Base-by-base conservation (phyloP, 2,888 invertebrate genomes). In the Cecidostiba fungosa region DNA sequence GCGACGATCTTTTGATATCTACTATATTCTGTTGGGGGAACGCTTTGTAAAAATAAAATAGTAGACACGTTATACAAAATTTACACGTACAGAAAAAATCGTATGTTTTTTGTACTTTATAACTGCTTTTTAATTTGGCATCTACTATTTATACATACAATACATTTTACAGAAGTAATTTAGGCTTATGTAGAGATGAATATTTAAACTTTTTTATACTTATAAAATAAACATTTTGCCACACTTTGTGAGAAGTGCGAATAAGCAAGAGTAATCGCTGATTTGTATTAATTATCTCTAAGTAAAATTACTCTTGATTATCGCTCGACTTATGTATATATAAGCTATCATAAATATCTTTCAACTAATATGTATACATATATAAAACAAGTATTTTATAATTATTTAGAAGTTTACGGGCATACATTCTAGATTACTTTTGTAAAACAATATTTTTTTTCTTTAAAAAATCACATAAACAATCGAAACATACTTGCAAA, bases 151-250 rank as follows among this genome's bases (percentile, higher is more conserved):
- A 86, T 86, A 86, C 86, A 84, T 84, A 84, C 50, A 86, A 78
- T 81, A 84, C 73, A 86, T 84, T 86, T 86, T 82, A 86, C 86
- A 84, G 81, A 86, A 86, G 86, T 86, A 86, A 86, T 86, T 84
- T 86, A 78, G 84, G 66, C 59, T 70, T 81, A 78, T 78, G 8
- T 8, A 77, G 74, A 74, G 77, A 36, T 81, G 77, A 76, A 72
- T 43, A 74, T 77, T 32, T 69, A 74, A 84, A 84, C 84, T 81
- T 84, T 84, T 50, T 77, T 69, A 84, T 86, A 86, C 82, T 82
- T 81, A 82, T 82, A 84, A 86, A 86, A 84, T 82, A 83, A 83
- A 80, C 59, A 79, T 82, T 82, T 78, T 50, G 26, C 69, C 69
- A 76, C 66, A 62, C 66, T 54, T 78, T 81, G 1, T 50, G 50